phyloP scores from a whole-genome alignment of 1,140 invertebrate species.

The Hormaphis cornu region DNA sequence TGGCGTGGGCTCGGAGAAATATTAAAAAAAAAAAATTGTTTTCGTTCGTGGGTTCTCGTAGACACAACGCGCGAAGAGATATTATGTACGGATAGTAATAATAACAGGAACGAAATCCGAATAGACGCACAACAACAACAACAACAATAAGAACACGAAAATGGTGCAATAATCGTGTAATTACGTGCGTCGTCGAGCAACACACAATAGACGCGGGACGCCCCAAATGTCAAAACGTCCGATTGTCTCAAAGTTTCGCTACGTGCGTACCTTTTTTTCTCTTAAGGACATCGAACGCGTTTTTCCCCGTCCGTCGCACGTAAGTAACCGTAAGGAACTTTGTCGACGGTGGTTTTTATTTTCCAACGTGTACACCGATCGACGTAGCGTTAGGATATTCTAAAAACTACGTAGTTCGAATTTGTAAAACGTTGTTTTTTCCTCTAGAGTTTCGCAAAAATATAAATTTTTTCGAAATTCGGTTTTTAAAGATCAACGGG shows the following conservation, averaged over 20 bases:
- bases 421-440: too few relatives aligned
- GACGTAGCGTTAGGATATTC: too few relatives aligned
- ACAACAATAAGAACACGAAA: background rate
- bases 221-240: slow-evolving; percentile 24
- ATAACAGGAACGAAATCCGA: slow-evolving; percentile 16
- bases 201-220: slow-evolving; percentile 18
- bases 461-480: too few relatives aligned
- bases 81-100: slow-evolving; percentile 17
- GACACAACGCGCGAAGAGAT: background rate
- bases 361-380: too few relatives aligned
- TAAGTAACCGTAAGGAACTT: too few relatives aligned
- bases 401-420: too few relatives aligned
- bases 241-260: slow-evolving; percentile 18
- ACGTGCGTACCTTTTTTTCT: too few relatives aligned
- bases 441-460: too few relatives aligned
- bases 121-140: slow-evolving; percentile 22
- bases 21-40: slow-evolving; percentile 7
- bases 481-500: too few relatives aligned
- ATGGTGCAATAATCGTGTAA: slow-evolving; percentile 32
- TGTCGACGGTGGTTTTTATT: too few relatives aligned
- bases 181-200: slow-evolving; percentile 7
- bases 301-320: too few relatives aligned
- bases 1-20: slow-evolving; percentile 17
- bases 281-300: too few relatives aligned
- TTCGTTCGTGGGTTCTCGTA: slow-evolving; percentile 23